Conservation (phyloP, 1,140 invertebrate species). For the Sipha flava region DNA sequence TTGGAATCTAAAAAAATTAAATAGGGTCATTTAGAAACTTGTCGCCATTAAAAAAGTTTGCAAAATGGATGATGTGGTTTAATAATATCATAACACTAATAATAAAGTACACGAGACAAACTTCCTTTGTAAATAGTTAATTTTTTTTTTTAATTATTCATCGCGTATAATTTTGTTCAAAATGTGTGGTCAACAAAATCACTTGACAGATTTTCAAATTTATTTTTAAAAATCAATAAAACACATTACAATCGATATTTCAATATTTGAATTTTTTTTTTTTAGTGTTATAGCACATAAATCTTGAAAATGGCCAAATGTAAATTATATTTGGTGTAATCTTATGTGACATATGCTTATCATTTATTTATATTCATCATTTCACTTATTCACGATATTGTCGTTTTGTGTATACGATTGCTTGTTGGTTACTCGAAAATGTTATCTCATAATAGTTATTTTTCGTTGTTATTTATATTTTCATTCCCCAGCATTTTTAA, state of each 20-base stretch:
- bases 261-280: neutral
- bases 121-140: neutral
- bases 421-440: neutral
- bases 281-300: neutral
- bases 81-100: neutral
- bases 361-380: neutral
- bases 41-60: neutral
- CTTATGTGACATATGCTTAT: neutral
- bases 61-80: neutral
- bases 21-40: neutral
- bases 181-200: neutral
- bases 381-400: neutral
- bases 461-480: neutral
- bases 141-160: neutral
- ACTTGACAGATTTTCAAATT: neutral
- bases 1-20: neutral
- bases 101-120: neutral
- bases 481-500: neutral
- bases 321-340: neutral
- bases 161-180: neutral
- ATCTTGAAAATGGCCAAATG: neutral
- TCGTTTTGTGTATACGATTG: neutral
- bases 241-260: neutral
- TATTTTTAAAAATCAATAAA: neutral
- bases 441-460: neutral